Evolutionary conservation across 2,797 vertebrate genomes (phyloP), one percentile per base, ranked within the genome.

Genomic region (Chromobotia macracanthus): DNA sequence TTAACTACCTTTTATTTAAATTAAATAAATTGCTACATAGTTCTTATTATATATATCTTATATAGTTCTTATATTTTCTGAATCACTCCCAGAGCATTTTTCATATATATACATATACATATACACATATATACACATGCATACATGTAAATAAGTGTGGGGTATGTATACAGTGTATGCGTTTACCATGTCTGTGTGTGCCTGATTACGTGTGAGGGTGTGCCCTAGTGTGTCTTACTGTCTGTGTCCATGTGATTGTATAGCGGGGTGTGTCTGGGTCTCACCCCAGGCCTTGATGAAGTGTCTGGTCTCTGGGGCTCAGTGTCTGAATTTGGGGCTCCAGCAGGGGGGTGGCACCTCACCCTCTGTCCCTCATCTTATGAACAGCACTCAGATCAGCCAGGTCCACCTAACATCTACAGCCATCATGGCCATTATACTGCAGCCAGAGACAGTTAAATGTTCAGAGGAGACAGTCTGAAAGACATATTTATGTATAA

Each of bases 401-500:
- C 56, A 46, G 81, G 83, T 86, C 60, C 35, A 56, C 71, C 46
- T 65, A 67, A 65, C 64, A 69, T 68, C 66, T 46, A 35, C 35
- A 66, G 10, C 48, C 56, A 80, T 61, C 38, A 55, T 82, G 58
- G 65, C 78, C 31, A 38, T 63, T 72, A 61, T 25, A 51, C 61
- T 53, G 63, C 25, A 68, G 58, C 79, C 41, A 76, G 41, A 75
- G 72, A 79, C 55, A 80, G 61, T 21, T 21, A 50, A 28, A 38
- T 23, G 13, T 77, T 76, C 51, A 46, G 31, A 28, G 50, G 74
- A 69, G 74, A 77, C 77, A 38, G 75, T 67, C 80, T 77, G 82
- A 85, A 87, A 83, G 80, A 84, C 75, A 83, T 83, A 87, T 87
- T 87, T 87, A 84, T 25, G 74, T 80, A 80, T 81, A 84, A 89